Evolutionary conservation across 1,140 invertebrate genomes (phyloP).

Genomic region (Geopemphigus sp.): DNA sequence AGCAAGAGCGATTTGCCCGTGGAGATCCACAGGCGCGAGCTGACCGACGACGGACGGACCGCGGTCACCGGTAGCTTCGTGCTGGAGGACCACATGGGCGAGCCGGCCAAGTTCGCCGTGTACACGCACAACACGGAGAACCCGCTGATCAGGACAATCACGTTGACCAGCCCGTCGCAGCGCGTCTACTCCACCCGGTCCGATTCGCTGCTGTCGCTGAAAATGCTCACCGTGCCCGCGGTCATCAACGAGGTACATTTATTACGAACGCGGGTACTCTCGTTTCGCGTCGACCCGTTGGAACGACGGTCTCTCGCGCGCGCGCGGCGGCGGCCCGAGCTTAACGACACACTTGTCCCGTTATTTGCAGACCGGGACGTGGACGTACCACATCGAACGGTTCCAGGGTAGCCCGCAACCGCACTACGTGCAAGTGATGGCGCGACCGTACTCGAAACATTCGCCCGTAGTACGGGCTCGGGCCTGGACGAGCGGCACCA

Average conservation of each 20-base stretch:
- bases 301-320: too few relatives aligned
- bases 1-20: conserved; percentile 59
- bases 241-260: conserved; percentile 59
- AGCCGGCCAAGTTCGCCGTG: conserved; percentile 58
- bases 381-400: conserved; percentile 62
- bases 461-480: conserved; percentile 56
- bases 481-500: conserved; percentile 56
- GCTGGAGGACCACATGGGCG: conserved; percentile 57
- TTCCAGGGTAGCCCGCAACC: conserved; percentile 62
- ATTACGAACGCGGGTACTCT: too few relatives aligned
- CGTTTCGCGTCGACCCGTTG: too few relatives aligned
- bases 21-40: conserved; percentile 58
- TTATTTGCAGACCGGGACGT: conserved; percentile 59
- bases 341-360: too few relatives aligned
- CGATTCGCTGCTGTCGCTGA: conserved; percentile 58
- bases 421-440: conserved; percentile 61
- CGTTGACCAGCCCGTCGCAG: conserved; percentile 58
- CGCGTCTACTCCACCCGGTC: conserved; percentile 56
- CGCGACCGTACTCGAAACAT: conserved; percentile 56
- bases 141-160: conserved; percentile 58
- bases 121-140: conserved; percentile 58
- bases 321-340: too few relatives aligned
- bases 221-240: conserved; percentile 59
- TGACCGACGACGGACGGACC: conserved; percentile 56
- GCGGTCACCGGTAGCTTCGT: conserved; percentile 59